Evolutionary conservation across 2,888 invertebrate genomes (phyloP).

Genomic region (Argyresthia albistria): DNA sequence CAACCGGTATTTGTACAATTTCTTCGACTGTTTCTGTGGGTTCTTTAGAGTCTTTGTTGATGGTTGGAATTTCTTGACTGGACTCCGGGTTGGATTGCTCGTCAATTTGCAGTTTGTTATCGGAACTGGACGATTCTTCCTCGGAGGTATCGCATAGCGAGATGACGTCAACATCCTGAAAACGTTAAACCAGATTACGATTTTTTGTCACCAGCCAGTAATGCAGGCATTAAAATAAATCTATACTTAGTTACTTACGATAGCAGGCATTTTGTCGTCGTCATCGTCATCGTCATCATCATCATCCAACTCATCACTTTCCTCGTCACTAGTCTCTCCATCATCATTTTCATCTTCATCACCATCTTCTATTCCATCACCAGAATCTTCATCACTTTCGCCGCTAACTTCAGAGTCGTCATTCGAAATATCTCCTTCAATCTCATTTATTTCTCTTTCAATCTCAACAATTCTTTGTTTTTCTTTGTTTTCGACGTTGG

Average conservation of each 20-base stretch:
- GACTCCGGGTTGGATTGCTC: neutral
- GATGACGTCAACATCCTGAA: slow-evolving; percentile 1
- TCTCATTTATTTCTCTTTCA: slow-evolving; percentile 55
- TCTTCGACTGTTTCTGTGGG: neutral
- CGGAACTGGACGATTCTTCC: neutral
- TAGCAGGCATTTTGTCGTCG: neutral
- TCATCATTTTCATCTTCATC: slow-evolving; percentile 13
- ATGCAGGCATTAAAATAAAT: neutral
- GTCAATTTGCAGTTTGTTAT: slow-evolving; percentile 1
- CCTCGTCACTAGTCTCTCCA: slow-evolving; percentile 16
- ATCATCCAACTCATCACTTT: slow-evolving; percentile 6
- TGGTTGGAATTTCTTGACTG: neutral
- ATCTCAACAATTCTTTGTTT: slow-evolving; percentile 55
- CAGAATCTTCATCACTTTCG: slow-evolving; percentile 11
- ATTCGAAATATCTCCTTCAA: slow-evolving; percentile 50
- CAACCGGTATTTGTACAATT: neutral
- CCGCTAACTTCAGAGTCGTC: slow-evolving; percentile 10
- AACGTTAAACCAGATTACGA: neutral
- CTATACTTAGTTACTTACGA: neutral
- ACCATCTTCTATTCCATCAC: slow-evolving; percentile 15
- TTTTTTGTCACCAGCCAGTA: too few species aligned
- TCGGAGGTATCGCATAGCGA: slow-evolving; percentile 2
- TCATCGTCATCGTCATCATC: slow-evolving; percentile 14
- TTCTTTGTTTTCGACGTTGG: slow-evolving; percentile 23
- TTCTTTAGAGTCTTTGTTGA: neutral